Evolutionary conservation across 2,797 vertebrate species (phyloP), one percentile per base, ranked within the genome.

Genomic region (Sphenopsis melanotis): DNA sequence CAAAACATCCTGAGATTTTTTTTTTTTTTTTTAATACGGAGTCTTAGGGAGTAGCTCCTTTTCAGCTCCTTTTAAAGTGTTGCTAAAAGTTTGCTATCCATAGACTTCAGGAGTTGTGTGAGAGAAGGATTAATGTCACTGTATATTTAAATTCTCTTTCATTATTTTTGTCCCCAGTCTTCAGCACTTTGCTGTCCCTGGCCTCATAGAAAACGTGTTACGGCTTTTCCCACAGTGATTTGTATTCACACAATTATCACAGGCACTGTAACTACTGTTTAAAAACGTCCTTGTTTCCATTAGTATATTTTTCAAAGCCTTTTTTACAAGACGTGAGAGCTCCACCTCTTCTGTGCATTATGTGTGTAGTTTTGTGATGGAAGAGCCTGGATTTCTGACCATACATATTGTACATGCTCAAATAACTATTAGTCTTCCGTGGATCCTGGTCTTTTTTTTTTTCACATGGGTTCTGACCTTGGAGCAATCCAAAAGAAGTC

Each of bases 21-120:
- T 41, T 27, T 49, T 27, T 47, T 47, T 30, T 49, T 56, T 61
- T 78, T 55, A 12, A 13, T 41, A 36, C 7, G 1, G 5, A 64
- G 39, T 15, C 21, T 53, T 55, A 59, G 39, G 34, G 37, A 78
- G 56, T 18, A 36, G 32, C 36, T 66, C 16, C 29, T 57, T 71
- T 81, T 44, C 18, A 34, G 16, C 59, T 70, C 7, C 32, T 82
- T 74, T 36, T 56, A 39, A 70, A 86, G 21, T 19, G 29, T 39
- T 53, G 30, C 74, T 60, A 10, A 22, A 87, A 81, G 59, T 66
- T 70, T 87, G 64, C 30, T 77, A 4, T 32, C 34, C 32, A 1
- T 4, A n/a, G 37, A 57, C 22, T 59, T 82, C 0, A 32, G 1
- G 6, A 64, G 44, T 53, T 37, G 36, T 0, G 1, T 26, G 46